Conservation (phyloP, 35 echinoderm and acorn worm genomes). For the Hemicentrotus pulcherrimus region DNA sequence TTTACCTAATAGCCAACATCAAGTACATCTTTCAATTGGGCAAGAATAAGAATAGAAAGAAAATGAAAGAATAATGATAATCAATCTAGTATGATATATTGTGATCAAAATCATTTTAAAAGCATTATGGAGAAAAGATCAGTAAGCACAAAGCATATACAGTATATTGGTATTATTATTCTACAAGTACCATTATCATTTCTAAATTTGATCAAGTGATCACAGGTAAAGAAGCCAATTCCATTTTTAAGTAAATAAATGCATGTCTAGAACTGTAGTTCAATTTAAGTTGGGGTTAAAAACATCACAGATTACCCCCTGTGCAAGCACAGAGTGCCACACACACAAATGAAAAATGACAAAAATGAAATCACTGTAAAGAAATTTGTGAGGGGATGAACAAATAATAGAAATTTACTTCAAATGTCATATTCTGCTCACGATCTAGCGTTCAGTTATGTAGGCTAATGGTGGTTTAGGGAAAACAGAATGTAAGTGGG, state of each 20-base stretch:
- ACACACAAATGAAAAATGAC: too few relatives aligned
- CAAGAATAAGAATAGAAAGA: not conserved
- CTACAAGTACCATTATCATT: too few relatives aligned
- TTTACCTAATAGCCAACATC: not conserved
- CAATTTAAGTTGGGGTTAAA: too few relatives aligned
- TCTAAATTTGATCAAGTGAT: too few relatives aligned
- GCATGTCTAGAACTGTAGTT: too few relatives aligned
- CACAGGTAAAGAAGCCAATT: too few relatives aligned
- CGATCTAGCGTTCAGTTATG: constrained; percentile 1
- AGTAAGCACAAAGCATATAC: not conserved
- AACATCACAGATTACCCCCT: too few relatives aligned
- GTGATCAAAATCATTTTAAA: not conserved
- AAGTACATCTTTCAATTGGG: not conserved
- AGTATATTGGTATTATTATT: too few relatives aligned
- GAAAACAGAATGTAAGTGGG: not conserved
- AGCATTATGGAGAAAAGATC: not conserved
- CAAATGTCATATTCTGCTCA: constrained; percentile 10
- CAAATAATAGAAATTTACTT: not conserved
- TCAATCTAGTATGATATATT: too few relatives aligned
- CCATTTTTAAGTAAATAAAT: too few relatives aligned
- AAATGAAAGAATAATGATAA: not conserved
- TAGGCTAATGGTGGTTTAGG: not conserved
- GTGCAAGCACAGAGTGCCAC: too few relatives aligned
- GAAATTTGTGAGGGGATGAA: not conserved
- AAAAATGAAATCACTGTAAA: too few relatives aligned